Base-by-base conservation (phyloP, 2,797 vertebrate species). In the Helarctos malayanus region DNA sequence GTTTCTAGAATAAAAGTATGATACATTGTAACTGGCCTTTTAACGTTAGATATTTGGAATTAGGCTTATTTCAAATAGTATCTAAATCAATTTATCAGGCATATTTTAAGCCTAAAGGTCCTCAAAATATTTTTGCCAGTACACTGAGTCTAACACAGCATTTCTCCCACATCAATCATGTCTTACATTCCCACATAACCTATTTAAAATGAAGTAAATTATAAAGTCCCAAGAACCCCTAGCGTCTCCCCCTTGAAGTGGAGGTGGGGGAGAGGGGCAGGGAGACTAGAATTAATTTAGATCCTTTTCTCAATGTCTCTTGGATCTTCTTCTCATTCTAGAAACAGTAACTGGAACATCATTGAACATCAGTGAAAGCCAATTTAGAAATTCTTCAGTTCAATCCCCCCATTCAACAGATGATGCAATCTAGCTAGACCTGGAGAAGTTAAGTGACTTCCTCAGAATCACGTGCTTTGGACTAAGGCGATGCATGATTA, bases 381-480 rank as follows among this genome's bases (percentile, higher is more conserved):
- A 3, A 92, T 59, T 91, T 63, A 81, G 57, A 95, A 98, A 94
- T 83, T 89, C 32, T 93, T 94, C 56, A 57, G n/a, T 90, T 87
- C 79, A 93, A 76, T 75, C 25, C 29, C 65, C 56, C 92, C n/a
- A 52, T 80, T 85, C 23, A 90, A 83, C 27, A 73, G 54, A 92
- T 93, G 35, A 85, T 68, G 82, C 97, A 95, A 97, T 52, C 54
- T 35, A 91, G 9, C 54, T 35, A 91, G 11, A 56, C 69, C 54
- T 92, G 88, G 49, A 97, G 61, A 97, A 87, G 76, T 65, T 84
- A 85, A 75, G 76, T 75, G 89, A 95, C 71, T 95, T 96, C 93
- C 87, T 94, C 65, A 91, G 29, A 94, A 38, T 91, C 91, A 97
- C 61, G 95, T 85, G 90, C 69, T 95, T 84, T 88, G 21, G 68